phyloP scores from a whole-genome alignment of 2,888 invertebrate species.

The Clostera curtula region DNA sequence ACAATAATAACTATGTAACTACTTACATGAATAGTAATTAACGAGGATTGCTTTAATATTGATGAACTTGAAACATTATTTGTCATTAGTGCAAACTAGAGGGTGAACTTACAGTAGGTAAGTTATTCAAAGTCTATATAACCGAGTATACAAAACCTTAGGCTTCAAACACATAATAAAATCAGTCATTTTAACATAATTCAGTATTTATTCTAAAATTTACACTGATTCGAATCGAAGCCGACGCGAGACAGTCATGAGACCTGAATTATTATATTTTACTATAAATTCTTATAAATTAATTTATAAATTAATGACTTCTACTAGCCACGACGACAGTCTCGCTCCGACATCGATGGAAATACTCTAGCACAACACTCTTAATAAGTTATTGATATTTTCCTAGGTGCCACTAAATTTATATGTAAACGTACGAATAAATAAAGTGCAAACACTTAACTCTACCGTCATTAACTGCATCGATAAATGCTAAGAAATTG shows the following conservation, averaged over 20 bases:
- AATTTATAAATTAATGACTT: slow-evolving; percentile 72
- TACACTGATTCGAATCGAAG: slow-evolving; percentile 69
- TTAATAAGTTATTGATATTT: slow-evolving; percentile 75
- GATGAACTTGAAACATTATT: slow-evolving; percentile 51
- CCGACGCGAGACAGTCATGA: slow-evolving; percentile 62
- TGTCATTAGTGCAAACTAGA: slow-evolving; percentile 68
- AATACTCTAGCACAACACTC: slow-evolving; percentile 74
- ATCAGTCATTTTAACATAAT: slow-evolving; percentile 75
- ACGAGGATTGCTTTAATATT: slow-evolving; percentile 68
- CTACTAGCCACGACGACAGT: slow-evolving; percentile 58
- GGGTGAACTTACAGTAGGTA: slow-evolving; percentile 62
- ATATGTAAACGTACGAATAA: slow-evolving; percentile 72
- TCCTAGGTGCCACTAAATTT: slow-evolving; percentile 74
- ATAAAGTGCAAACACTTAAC: slow-evolving; percentile 77
- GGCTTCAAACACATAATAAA: slow-evolving; percentile 73
- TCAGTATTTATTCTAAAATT: slow-evolving; percentile 65
- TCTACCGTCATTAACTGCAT: slow-evolving; percentile 69
- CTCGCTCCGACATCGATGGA: slow-evolving; percentile 64
- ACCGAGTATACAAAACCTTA: slow-evolving; percentile 71
- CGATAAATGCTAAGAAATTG: slow-evolving; percentile 68
- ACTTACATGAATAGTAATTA: slow-evolving; percentile 70
- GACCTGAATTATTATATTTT: slow-evolving; percentile 58
- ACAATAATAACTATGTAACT: slow-evolving; percentile 52
- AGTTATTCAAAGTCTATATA: slow-evolving; percentile 59
- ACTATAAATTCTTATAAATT: slow-evolving; percentile 70